Conservation (phyloP, 2,113 vertebrate species). For the Pseudopodoces humilis region DNA sequence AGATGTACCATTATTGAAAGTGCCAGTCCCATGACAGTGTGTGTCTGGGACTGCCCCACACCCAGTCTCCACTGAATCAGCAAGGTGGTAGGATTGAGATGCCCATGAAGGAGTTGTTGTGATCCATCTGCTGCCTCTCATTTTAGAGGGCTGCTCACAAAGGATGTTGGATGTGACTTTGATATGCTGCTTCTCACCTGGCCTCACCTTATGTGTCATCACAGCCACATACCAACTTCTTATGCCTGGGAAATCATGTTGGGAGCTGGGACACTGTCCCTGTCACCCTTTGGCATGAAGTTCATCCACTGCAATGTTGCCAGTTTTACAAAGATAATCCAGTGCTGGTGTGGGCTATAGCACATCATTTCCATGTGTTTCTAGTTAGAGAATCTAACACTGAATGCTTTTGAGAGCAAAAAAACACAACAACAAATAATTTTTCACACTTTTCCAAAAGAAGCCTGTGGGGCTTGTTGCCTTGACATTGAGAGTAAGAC, state of each 20-base stretch:
- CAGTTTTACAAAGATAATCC: background rate
- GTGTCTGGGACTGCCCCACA: background rate
- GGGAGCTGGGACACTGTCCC: background rate
- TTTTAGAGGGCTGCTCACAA: background rate
- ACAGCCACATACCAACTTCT: background rate
- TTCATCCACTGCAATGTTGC: fast-evolving
- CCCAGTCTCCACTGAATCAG: background rate
- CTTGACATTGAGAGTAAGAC: background rate
- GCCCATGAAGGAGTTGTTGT: background rate
- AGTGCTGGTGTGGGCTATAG: background rate
- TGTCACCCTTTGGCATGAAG: background rate
- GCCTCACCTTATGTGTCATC: background rate
- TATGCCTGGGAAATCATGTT: background rate
- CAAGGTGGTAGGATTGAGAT: background rate
- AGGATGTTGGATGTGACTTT: background rate
- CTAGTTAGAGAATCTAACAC: background rate
- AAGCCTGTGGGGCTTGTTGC: background rate
- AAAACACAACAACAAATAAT: background rate
- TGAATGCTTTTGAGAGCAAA: background rate
- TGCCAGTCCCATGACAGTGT: background rate
- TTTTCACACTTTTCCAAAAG: background rate
- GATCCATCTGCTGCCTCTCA: background rate
- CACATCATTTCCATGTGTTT: background rate
- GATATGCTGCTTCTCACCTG: background rate
- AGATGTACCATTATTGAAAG: background rate